Conservation (phyloP, 2,797 vertebrate species). For the Neomorphus geoffroyi region DNA sequence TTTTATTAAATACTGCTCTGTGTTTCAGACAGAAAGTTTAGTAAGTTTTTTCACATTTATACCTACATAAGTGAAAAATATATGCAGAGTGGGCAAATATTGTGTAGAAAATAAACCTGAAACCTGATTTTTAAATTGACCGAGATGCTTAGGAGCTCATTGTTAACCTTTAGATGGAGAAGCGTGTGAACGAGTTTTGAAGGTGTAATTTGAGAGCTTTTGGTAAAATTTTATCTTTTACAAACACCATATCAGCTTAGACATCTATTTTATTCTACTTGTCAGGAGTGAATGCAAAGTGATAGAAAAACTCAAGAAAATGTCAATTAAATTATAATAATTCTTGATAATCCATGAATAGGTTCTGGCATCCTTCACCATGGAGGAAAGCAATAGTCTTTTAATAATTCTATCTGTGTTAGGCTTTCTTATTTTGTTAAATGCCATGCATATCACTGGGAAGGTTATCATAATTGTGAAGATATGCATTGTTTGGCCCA, state of each 20-base stretch:
- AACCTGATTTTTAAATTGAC: not conserved
- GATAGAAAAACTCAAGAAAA: not conserved
- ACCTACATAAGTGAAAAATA: not conserved
- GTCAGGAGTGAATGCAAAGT: not conserved
- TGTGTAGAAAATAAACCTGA: not conserved
- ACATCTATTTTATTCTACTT: not conserved
- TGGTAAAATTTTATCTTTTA: not conserved
- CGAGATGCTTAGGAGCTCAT: not conserved
- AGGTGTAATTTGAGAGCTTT: not conserved
- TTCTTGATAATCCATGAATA: not conserved
- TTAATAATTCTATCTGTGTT: not conserved
- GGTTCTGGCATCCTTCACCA: not conserved
- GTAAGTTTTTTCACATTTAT: not conserved
- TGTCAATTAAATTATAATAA: not conserved
- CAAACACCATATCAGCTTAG: not conserved
- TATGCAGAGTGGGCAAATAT: not conserved
- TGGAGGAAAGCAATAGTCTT: not conserved
- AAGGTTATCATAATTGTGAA: slow-evolving; percentile 5
- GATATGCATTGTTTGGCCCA: not conserved
- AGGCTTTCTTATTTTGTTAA: slow-evolving; percentile 27
- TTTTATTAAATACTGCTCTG: not conserved
- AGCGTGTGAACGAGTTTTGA: not conserved
- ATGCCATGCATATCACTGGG: not conserved
- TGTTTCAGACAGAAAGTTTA: not conserved
- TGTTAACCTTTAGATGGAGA: not conserved